Base-by-base conservation (phyloP, 2,113 vertebrate species). In the Elephantulus edwardii region DNA sequence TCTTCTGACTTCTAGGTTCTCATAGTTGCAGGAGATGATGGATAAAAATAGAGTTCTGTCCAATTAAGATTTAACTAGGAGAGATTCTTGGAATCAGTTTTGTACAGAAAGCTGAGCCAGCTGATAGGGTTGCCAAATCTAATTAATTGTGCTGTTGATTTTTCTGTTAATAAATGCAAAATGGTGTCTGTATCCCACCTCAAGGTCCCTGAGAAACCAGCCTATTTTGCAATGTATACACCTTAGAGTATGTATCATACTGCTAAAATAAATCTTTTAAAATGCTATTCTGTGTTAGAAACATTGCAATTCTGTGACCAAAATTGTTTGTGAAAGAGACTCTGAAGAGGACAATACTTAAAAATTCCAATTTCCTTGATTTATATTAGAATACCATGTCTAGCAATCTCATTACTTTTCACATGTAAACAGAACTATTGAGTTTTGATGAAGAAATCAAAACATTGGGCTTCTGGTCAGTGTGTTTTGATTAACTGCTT, bases 131-230 rank as follows among this genome's bases (percentile, higher is more conserved):
- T n/a, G 66, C 24, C 35, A 72, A 33, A 56, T 44, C 26, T 42
- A 85, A 76, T 82, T 87, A 89, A 66, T 70, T 60, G 35, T 8
- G n/a, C 33, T 54, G 42, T 56, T 93, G 56, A 88, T 76, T 82
- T 92, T 46, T 92, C 30, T 79, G 62, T 46, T 28, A 93, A 75
- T 35, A 91, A 85, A 92, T 28, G 52, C 28, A 86, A 81, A 91
- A 85, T 80, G 70, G 58, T 64, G 50, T 48, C 19, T 79, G 71
- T 30, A 68, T 71, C 19, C 24, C 46, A 83, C 66, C 10, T 58
- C 77, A 68, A 40, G 58, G 54, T 44, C 72, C 44, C 81, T 38
- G 22, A 92, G 77, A 89, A 94, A 71, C 12, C 56, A 3, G 2
- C n/a, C 44, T 85, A 30, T 64, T 92, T 72, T 90, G 48, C 40